Percentiles rank a stretch among this genome's conserved stretches.
Conservation (phyloP, 2,113 vertebrate genomes). For the Cervus canadensis region DNA sequence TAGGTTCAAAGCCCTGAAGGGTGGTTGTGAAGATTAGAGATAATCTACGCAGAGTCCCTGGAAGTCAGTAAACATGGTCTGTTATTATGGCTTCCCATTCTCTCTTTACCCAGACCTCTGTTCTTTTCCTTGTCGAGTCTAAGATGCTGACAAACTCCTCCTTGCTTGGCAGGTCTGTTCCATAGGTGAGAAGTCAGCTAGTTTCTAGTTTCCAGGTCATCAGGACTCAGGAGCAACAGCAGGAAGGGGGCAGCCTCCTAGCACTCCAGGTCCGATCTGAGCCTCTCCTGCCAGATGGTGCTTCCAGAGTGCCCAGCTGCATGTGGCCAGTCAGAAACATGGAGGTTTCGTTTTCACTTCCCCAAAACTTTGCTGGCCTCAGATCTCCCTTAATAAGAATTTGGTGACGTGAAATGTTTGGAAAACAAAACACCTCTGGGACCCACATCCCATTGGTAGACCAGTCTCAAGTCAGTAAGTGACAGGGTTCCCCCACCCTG, state of each 20-base stretch:
- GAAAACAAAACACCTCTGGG: neutral
- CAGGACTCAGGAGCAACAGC: neutral
- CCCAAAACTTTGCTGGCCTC: neutral
- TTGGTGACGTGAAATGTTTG: neutral
- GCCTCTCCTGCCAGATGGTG: neutral
- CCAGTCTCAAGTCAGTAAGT: neutral
- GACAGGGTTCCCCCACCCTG: no score
- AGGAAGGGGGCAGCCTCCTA: neutral
- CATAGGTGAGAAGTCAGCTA: neutral
- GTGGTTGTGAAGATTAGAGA: neutral
- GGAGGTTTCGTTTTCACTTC: neutral
- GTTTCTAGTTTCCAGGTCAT: neutral
- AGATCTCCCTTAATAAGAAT: neutral
- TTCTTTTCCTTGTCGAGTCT: neutral
- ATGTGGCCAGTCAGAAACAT: neutral
- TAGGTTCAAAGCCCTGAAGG: neutral
- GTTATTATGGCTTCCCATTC: neutral
- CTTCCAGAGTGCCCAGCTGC: no score
- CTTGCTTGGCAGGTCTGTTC: neutral
- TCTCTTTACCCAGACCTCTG: neutral
- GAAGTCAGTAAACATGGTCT: neutral
- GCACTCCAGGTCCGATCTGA: neutral
- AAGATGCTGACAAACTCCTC: neutral
- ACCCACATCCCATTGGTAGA: neutral
- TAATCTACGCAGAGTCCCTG: neutral